Conservation (phyloP, 2,888 invertebrate genomes). For the Drosophila eohydei region DNA sequence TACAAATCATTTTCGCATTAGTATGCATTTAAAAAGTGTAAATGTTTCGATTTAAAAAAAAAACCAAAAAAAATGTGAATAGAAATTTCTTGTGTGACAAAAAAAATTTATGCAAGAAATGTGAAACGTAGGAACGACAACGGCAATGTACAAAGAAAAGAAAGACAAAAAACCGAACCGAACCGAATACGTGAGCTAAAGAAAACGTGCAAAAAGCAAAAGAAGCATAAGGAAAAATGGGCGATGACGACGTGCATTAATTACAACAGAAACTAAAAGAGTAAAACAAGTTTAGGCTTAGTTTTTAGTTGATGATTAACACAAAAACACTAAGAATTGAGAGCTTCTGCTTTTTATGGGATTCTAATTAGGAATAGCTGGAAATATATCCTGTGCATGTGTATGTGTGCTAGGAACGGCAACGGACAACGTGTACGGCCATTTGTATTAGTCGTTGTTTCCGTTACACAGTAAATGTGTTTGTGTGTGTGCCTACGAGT, state of each 20-base stretch:
- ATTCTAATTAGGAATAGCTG: slow-evolving; percentile 50
- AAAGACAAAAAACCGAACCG: slow-evolving; percentile 49
- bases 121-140: slow-evolving; percentile 79
- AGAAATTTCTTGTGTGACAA: slow-evolving; percentile 65
- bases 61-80: slow-evolving; percentile 51
- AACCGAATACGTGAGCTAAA: slow-evolving; percentile 63
- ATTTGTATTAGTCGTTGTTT: slow-evolving; percentile 52
- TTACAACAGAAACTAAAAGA: slow-evolving; percentile 50
- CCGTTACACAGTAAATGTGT: slow-evolving; percentile 58
- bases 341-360: slow-evolving; percentile 8
- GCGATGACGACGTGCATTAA: slow-evolving; percentile 74
- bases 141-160: slow-evolving; percentile 45
- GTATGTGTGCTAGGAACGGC: slow-evolving; percentile 25
- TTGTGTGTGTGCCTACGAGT: slow-evolving; percentile 26
- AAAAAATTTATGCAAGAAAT: slow-evolving; percentile 81
- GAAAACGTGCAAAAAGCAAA: slow-evolving; percentile 74
- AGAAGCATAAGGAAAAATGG: slow-evolving; percentile 63
- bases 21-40: slow-evolving; percentile 45
- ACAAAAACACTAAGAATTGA: slow-evolving; percentile 10
- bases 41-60: slow-evolving; percentile 35
- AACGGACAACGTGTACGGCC: slow-evolving; percentile 66
- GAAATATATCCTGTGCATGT: slow-evolving; percentile 12
- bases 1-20: slow-evolving; percentile 41
- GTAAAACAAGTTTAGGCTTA: slow-evolving; percentile 55
- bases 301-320: slow-evolving; percentile 18